Evolutionary conservation across 2,888 invertebrate species (phyloP).

Genomic region (Drosophila pegasa): DNA sequence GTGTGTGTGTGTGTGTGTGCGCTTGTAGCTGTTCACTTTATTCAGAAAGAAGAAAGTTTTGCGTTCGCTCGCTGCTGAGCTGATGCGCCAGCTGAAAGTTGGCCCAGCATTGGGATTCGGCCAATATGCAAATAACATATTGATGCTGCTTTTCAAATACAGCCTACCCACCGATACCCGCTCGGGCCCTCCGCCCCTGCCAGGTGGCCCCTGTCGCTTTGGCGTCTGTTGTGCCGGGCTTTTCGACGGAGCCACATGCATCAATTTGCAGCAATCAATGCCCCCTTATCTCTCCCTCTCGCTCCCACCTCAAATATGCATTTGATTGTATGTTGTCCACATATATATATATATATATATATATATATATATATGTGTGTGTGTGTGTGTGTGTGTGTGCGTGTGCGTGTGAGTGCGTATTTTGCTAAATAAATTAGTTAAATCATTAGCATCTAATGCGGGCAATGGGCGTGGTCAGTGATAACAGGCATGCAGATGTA

Average conservation of each 20-base stretch:
- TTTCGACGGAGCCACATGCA: constrained; percentile 56
- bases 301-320: background rate
- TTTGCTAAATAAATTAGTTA: constrained; percentile 29
- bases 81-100: constrained; percentile 45
- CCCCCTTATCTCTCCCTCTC: background rate
- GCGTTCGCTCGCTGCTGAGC: constrained; percentile 47
- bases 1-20: background rate
- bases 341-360: too few species aligned
- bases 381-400: constrained; percentile 12
- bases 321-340: constrained; percentile 10
- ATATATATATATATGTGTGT: background rate
- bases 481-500: background rate
- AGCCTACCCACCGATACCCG: background rate
- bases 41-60: constrained; percentile 64
- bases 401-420: constrained; percentile 6
- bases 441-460: constrained; percentile 41
- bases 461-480: constrained; percentile 30
- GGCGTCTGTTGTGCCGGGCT: constrained; percentile 50
- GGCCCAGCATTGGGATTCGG: constrained; percentile 47
- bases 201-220: constrained; percentile 49
- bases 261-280: constrained; percentile 41
- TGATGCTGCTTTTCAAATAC: constrained; percentile 58
- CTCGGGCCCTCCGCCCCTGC: background rate
- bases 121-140: constrained; percentile 60
- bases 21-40: constrained; percentile 61